Percentiles rank a stretch among this genome's conserved stretches.
These are phyloP conservation scores for Melinopterus prodromus DNA, from an alignment of 2,888 invertebrate species.

Conservation along the genomic window DNA sequence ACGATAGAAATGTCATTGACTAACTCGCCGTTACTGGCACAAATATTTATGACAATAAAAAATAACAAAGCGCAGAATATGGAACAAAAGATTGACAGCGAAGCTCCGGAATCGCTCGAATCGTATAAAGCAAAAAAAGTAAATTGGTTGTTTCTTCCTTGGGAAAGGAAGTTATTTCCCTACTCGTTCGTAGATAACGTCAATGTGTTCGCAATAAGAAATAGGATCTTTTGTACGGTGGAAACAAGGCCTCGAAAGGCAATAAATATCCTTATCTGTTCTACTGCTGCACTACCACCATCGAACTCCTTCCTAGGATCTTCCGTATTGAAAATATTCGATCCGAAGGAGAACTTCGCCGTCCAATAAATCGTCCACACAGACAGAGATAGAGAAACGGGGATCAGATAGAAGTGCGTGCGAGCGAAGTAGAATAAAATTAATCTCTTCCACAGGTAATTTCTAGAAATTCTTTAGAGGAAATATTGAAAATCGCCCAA, in stretches of 20 bases:
- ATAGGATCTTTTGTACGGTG: slow-evolving; percentile 4
- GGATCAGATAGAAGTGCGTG: slow-evolving; percentile 4
- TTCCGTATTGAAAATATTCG: slow-evolving; percentile 4
- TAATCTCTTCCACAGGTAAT: neutral
- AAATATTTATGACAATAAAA: too few species aligned
- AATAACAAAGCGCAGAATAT: neutral
- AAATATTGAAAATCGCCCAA: neutral
- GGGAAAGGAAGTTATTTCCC: neutral
- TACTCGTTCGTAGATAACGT: slow-evolving; percentile 4
- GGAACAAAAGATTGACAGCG: neutral
- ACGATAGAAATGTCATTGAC: too few species aligned
- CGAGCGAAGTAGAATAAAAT: neutral
- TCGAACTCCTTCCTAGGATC: slow-evolving; percentile 4
- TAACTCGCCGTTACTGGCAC: too few species aligned
- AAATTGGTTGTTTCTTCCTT: neutral
- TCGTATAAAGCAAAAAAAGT: neutral
- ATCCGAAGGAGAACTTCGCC: neutral
- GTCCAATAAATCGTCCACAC: neutral
- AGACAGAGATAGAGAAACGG: slow-evolving; percentile 4
- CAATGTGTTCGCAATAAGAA: slow-evolving; percentile 4
- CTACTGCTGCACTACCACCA: neutral
- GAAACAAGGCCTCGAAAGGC: slow-evolving; percentile 4
- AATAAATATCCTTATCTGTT: neutral
- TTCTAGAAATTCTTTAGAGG: neutral
- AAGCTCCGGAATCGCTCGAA: neutral